Conservation (phyloP, 2,797 vertebrate genomes). For the Paguma larvata region DNA sequence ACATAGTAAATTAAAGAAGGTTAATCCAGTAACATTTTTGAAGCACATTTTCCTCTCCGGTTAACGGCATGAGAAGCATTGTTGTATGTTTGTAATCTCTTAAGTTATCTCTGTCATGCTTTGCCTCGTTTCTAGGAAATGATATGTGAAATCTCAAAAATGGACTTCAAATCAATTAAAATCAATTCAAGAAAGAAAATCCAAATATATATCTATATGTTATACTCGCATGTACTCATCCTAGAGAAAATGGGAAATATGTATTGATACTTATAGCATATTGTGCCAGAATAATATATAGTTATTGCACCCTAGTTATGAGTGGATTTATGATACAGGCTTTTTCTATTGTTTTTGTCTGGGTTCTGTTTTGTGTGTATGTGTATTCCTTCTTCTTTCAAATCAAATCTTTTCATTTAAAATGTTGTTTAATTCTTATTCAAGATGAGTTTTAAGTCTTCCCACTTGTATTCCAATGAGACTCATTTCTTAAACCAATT, state of each 20-base stretch:
- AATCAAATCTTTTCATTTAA: not conserved
- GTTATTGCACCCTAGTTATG: not conserved
- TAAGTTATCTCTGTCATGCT: too few species aligned
- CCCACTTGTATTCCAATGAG: not conserved
- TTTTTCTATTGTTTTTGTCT: not conserved
- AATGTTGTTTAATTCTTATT: not conserved
- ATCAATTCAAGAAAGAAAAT: not conserved
- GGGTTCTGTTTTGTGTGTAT: too few species aligned
- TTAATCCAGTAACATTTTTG: not conserved
- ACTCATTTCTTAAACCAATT: not conserved
- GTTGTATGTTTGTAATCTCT: not conserved
- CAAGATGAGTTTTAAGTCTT: not conserved
- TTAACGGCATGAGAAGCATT: not conserved
- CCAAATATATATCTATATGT: not conserved
- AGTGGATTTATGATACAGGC: not conserved
- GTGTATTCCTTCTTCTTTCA: not conserved
- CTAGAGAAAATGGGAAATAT: not conserved
- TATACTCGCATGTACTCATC: not conserved
- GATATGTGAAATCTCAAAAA: not conserved
- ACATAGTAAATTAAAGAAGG: not conserved
- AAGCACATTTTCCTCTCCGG: not conserved
- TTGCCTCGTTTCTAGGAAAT: not conserved
- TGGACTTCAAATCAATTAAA: not conserved
- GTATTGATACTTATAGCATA: not conserved
- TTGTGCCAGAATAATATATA: not conserved